Conservation (phyloP, 2,113 vertebrate species). For the Ptychochromis oligacanthus region DNA sequence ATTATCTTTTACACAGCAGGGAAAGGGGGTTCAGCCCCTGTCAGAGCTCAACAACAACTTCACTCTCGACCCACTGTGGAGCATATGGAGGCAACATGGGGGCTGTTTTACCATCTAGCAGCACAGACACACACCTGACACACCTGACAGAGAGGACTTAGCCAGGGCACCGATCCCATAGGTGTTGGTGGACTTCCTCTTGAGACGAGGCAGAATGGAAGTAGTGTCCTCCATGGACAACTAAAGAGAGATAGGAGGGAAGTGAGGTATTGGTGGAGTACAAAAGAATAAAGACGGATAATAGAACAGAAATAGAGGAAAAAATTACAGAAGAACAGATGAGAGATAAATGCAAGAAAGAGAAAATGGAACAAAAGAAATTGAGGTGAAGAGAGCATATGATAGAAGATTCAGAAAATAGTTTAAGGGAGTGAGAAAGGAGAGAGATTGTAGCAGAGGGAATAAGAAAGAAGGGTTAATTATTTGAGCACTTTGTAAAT, state of each 20-base stretch:
- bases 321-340: not conserved
- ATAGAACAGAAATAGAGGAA: not conserved
- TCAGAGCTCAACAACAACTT: conserved; percentile 49
- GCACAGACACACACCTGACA: conserved; percentile 88
- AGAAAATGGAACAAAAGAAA: conserved; percentile 26
- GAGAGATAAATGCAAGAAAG: conserved; percentile 18
- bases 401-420: conserved; percentile 31
- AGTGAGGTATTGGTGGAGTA: not conserved
- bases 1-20: conserved; percentile 21
- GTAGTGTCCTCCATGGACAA: conserved; percentile 99
- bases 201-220: conserved; percentile 96
- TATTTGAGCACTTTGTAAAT: conserved; percentile 33
- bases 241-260: conserved; percentile 73
- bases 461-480: conserved; percentile 53
- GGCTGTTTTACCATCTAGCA: conserved; percentile 79
- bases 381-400: conserved; percentile 34
- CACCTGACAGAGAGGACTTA: conserved; percentile 99
- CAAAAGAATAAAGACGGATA: not conserved
- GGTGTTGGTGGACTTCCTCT: conserved; percentile 90
- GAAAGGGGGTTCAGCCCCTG: not conserved
- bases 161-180: conserved; percentile 98
- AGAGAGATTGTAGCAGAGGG: conserved; percentile 19
- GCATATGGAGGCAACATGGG: conserved; percentile 80
- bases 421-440: conserved; percentile 2
- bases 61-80: conserved; percentile 35